Percentiles rank a stretch among this genome's conserved stretches.
These are phyloP conservation scores for Aurelia sp. DNA, from an alignment of 30 jellyfish, hydroid and myxozoan species.

Conservation along the genomic window DNA sequence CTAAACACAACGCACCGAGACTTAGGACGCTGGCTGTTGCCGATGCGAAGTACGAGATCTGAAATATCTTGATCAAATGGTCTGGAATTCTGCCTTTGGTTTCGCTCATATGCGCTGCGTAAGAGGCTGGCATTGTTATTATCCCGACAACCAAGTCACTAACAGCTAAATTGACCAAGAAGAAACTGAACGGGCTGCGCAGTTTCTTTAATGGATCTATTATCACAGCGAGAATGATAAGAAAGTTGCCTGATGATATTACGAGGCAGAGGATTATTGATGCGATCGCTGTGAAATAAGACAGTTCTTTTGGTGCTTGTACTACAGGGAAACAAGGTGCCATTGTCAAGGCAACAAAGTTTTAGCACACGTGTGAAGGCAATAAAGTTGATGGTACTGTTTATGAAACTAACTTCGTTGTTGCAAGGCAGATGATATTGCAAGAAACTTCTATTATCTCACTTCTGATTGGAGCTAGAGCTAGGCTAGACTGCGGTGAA, in stretches of 20 bases:
- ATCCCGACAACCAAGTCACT: constrained; percentile 71
- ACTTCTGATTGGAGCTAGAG: too few relatives aligned
- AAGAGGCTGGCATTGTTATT: constrained; percentile 74
- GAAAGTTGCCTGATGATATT: constrained; percentile 53
- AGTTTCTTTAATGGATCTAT: constrained; percentile 72
- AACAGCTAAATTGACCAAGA: constrained; percentile 77
- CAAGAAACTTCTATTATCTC: too few relatives aligned
- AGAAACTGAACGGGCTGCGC: constrained; percentile 75
- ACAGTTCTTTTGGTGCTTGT: constrained; percentile 76
- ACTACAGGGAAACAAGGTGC: constrained; percentile 64
- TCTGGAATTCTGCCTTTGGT: constrained; percentile 46
- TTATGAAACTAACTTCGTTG: too few relatives aligned
- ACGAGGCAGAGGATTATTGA: constrained; percentile 58
- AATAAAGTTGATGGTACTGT: too few relatives aligned
- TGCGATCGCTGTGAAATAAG: constrained; percentile 61
- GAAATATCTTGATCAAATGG: constrained; percentile 34
- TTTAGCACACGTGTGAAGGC: too few relatives aligned
- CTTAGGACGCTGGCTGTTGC: constrained; percentile 78
- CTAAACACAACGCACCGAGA: constrained; percentile 67
- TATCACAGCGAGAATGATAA: constrained; percentile 59
- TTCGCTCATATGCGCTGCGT: constrained; percentile 49
- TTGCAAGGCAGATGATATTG: too few relatives aligned
- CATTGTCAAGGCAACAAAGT: not conserved
- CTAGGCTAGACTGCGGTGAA: too few relatives aligned
- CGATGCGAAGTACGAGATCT: constrained; percentile 58